phyloP scores from a whole-genome alignment of 2,888 invertebrate species.

The Diarsia rubi region DNA sequence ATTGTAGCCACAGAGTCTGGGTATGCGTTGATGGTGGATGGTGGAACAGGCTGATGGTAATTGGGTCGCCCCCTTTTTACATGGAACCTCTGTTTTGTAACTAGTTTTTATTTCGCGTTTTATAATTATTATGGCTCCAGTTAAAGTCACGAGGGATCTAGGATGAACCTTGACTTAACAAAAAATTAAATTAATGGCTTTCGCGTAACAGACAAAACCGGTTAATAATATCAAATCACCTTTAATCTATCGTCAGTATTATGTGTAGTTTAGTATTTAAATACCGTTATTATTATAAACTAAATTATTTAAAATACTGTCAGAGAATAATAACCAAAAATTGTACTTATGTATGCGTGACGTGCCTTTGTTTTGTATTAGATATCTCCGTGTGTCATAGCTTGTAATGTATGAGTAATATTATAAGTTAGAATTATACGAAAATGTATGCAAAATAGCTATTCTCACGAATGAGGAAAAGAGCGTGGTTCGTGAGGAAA shows the following conservation, averaged over 20 bases:
- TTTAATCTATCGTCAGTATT: constrained; percentile 15
- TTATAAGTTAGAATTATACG: constrained; percentile 1
- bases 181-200: constrained; percentile 29
- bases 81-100: not conserved
- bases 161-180: not conserved
- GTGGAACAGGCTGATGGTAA: too few species aligned
- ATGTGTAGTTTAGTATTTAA: constrained; percentile 4
- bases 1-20: too few species aligned
- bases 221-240: constrained; percentile 20
- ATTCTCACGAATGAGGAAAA: not conserved
- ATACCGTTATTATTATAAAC: constrained; percentile 9
- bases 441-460: not conserved
- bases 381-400: constrained; percentile 9
- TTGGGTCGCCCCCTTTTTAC: too few species aligned
- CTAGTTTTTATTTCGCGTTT: not conserved
- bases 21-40: too few species aligned
- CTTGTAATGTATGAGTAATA: not conserved
- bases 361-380: not conserved
- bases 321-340: not conserved
- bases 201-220: constrained; percentile 10
- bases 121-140: not conserved
- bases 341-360: constrained; percentile 29
- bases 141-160: not conserved
- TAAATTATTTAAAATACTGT: constrained; percentile 19
- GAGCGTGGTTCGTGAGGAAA: not conserved